These are phyloP conservation scores for Drosophila algonquin DNA, from an alignment of 2,888 invertebrate genomes.

Conservation along the genomic window DNA sequence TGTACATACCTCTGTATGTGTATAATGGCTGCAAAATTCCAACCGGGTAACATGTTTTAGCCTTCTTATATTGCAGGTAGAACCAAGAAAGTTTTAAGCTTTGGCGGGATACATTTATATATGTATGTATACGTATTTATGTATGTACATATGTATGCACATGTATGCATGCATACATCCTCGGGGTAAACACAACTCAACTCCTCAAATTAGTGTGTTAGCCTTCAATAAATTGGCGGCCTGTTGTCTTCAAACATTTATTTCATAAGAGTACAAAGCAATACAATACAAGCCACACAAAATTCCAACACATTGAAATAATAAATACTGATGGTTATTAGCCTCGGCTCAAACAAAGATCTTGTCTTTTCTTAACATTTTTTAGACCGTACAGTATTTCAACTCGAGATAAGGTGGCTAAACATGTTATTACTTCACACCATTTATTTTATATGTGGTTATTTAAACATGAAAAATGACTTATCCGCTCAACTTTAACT, in stretches of 20 bases:
- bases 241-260: conserved; percentile 63
- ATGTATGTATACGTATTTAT: conserved; percentile 23
- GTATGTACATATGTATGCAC: conserved; percentile 15
- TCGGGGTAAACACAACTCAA: conserved; percentile 81
- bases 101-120: conserved; percentile 37
- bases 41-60: conserved; percentile 52
- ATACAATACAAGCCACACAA: conserved; percentile 67
- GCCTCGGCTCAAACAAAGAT: conserved; percentile 51
- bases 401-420: conserved; percentile 58
- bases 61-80: conserved; percentile 53
- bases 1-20: background rate
- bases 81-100: conserved; percentile 49
- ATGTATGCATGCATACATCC: conserved; percentile 25
- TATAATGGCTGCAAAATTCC: conserved; percentile 41
- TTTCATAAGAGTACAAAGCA: conserved; percentile 70
- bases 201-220: conserved; percentile 82
- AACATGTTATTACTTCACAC: conserved; percentile 81
- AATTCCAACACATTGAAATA: conserved; percentile 58
- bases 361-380: conserved; percentile 37
- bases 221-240: conserved; percentile 68
- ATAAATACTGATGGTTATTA: conserved; percentile 58
- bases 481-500: conserved; percentile 35
- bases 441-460: conserved; percentile 60
- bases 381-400: conserved; percentile 27
- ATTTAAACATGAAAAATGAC: conserved; percentile 24